Conservation (phyloP, 2,888 invertebrate species). For the Unio pictorum region DNA sequence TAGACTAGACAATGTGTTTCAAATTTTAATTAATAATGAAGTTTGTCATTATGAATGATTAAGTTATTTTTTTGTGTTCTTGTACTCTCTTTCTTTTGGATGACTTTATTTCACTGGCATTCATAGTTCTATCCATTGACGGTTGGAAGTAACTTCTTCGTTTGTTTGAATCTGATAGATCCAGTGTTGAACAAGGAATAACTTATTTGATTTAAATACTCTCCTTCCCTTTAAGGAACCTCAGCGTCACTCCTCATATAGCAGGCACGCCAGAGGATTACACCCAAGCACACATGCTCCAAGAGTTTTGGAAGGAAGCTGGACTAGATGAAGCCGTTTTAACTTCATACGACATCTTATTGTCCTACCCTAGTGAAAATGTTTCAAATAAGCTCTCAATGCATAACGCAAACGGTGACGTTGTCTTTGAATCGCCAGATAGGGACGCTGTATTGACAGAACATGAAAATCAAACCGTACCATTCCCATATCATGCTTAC, state of each 20-base stretch:
- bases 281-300: constrained; percentile 20
- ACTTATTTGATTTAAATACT: no score
- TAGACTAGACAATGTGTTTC: no score
- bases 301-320: constrained; percentile 26
- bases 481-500: constrained; percentile 60
- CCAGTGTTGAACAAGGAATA: no score
- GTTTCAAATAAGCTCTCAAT: constrained; percentile 20
- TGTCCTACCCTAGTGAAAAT: constrained; percentile 27
- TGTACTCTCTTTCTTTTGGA: no score
- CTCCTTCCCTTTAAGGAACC: constrained; percentile 6
- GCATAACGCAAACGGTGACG: not conserved
- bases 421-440: constrained; percentile 35
- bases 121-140: no score
- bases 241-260: constrained; percentile 21
- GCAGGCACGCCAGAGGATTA: constrained; percentile 25
- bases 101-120: no score
- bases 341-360: constrained; percentile 27
- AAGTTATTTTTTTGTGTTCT: no score
- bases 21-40: no score
- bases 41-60: no score
- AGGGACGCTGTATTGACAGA: constrained; percentile 53
- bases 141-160: no score
- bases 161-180: no score
- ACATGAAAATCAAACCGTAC: constrained; percentile 51
- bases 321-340: constrained; percentile 23